Evolutionary conservation across 2,797 vertebrate genomes (phyloP), one percentile per base, ranked within the genome.

Genomic region (Myripristis murdjan): DNA sequence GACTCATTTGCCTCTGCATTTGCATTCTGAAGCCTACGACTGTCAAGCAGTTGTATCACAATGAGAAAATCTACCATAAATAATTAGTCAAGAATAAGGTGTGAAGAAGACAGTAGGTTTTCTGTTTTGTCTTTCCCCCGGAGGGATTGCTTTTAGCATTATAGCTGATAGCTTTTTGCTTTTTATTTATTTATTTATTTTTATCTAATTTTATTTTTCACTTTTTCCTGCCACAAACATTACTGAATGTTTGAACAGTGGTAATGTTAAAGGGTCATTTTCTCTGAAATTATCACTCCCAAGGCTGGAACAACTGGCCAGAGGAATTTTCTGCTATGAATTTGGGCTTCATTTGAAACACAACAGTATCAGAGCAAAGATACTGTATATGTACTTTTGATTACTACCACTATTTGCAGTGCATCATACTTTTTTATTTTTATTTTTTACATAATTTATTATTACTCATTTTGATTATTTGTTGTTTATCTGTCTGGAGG

Each of bases 61-160:
- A 90, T 85, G 80, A 84, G 86, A n/a, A 86, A 91, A 91, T 91
- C 83, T 94, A 90, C 87, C 80, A 53, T 92, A 79, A 73, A 90
- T 89, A 93, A 89, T 89, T 81, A 72, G 82, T 79, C 70, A 72
- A 91, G 87, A 92, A 87, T 85, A 90, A 90, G 84, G 83, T 83
- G 71, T 43, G 5, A 62, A 79, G 83, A 69, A 79, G 85, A 84
- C 81, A 88, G 62, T 64, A 89, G 83, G 89, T 84, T 79, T 75
- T 87, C 48, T 54, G 35, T 44, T 73, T 66, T 33, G 54, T 33
- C 57, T 49, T 16, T 20, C 5, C 28, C 28, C 28, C 5, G 53
- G 60, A 18, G 55, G 82, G 74, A 79, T 68, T 56, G 75, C 61
- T 79, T n/a, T n/a, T n/a, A n/a, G n/a, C n/a, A n/a, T n/a, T n/a